Percentiles rank a stretch among this genome's conserved stretches.
Conservation (phyloP, 2,888 invertebrate species). For the Lasioglossum villosulum region DNA sequence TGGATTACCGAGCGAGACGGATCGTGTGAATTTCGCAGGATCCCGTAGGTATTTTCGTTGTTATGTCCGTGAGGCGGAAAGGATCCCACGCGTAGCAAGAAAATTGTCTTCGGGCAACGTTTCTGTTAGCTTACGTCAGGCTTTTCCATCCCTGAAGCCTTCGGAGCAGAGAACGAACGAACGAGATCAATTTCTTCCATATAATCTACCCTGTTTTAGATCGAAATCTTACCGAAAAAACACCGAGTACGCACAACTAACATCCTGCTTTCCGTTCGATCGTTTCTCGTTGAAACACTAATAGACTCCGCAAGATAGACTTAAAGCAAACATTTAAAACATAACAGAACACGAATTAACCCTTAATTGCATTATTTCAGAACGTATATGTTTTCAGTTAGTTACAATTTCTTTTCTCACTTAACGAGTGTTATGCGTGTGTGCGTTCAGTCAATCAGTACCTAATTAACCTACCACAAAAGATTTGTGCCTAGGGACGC, state of each 20-base stretch:
- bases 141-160: conserved; percentile 7
- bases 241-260: not conserved
- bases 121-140: conserved; percentile 39
- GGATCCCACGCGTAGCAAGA: conserved; percentile 31
- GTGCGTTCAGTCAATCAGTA: not conserved
- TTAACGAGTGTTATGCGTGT: not conserved
- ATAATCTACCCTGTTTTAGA: not conserved
- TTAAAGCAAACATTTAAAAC: not conserved
- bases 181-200: not conserved
- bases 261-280: not conserved
- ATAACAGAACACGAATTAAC: not conserved
- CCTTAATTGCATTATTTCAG: not conserved
- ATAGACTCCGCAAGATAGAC: not conserved
- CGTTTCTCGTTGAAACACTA: too few species aligned
- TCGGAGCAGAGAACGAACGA: not conserved
- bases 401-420: not conserved
- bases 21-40: conserved; percentile 53
- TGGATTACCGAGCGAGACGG: conserved; percentile 59
- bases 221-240: not conserved
- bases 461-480: too few species aligned
- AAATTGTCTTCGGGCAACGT: conserved; percentile 46
- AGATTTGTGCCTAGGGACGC: too few species aligned
- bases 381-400: not conserved
- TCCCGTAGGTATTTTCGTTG: conserved; percentile 53
- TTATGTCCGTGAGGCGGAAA: conserved; percentile 36